A percentile compares a stretch with the other conserved stretches of the same genome.
phyloP scores from a whole-genome alignment of 2,888 invertebrate species.

The Pristionchus arcanus region DNA sequence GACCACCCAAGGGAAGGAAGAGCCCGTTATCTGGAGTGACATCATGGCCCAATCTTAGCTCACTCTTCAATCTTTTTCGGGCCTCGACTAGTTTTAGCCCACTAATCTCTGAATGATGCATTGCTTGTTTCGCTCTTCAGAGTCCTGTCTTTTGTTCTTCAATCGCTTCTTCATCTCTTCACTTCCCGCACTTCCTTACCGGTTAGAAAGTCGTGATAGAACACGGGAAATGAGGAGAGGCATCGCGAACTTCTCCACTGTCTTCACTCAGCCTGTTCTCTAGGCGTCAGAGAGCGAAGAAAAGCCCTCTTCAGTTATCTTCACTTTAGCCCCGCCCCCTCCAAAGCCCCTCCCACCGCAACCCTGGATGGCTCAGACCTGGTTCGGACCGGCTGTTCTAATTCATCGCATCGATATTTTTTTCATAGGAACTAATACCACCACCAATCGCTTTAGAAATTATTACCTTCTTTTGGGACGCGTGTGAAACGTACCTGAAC shows the following conservation, averaged over 20 bases:
- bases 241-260: background rate
- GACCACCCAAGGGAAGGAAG: background rate
- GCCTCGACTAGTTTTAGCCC: background rate
- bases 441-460: background rate
- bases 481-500: background rate
- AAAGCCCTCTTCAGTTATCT: background rate
- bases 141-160: background rate
- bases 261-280: background rate
- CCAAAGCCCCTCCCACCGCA: background rate
- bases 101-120: conserved; percentile 34
- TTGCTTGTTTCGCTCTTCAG: background rate
- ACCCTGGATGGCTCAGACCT: background rate
- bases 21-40: background rate
- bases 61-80: background rate
- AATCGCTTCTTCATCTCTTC: too few species aligned
- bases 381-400: background rate
- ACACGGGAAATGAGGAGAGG: background rate
- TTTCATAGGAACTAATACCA: background rate
- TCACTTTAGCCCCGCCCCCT: background rate
- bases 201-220: background rate
- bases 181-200: background rate
- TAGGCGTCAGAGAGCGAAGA: background rate
- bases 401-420: background rate
- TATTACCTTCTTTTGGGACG: background rate
- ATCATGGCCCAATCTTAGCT: conserved; percentile 28